These are phyloP conservation scores for Ylistrum balloti DNA, from an alignment of 1,140 invertebrate genomes.

Conservation along the genomic window DNA sequence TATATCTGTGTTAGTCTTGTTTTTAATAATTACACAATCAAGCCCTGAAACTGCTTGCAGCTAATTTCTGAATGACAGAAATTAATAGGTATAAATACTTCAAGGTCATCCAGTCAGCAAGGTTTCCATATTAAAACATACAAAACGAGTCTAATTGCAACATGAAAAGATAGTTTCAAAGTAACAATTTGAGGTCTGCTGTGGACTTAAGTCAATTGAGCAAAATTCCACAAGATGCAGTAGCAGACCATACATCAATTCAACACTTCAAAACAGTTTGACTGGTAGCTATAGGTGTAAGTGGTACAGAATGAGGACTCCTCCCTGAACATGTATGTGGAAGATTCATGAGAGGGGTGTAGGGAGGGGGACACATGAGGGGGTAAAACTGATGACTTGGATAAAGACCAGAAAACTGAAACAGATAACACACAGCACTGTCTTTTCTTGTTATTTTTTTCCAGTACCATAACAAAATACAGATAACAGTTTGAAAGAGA, in stretches of 20 bases:
- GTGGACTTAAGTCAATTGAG: neutral
- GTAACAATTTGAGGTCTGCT: neutral
- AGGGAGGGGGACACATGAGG: neutral
- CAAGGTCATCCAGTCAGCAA: neutral
- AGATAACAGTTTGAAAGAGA: neutral
- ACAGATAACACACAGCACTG: neutral
- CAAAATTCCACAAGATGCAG: neutral
- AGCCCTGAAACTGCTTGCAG: neutral
- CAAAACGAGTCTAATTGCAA: neutral
- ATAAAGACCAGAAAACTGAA: neutral
- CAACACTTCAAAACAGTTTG: conserved; percentile 5
- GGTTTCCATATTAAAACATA: neutral
- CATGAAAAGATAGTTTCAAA: neutral
- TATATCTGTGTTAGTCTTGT: neutral
- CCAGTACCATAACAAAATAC: neutral
- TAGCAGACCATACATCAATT: neutral
- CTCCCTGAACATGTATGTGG: neutral
- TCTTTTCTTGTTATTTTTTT: conserved; percentile 23
- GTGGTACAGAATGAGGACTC: neutral
- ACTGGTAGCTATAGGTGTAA: neutral
- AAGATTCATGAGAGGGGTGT: neutral
- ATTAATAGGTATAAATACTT: neutral
- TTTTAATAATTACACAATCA: neutral
- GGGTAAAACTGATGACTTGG: conserved; percentile 27
- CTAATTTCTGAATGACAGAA: neutral